Evolutionary conservation across 2,797 vertebrate genomes (phyloP), one percentile per base, ranked within the genome.

Genomic region (Micromesistius poutassou): DNA sequence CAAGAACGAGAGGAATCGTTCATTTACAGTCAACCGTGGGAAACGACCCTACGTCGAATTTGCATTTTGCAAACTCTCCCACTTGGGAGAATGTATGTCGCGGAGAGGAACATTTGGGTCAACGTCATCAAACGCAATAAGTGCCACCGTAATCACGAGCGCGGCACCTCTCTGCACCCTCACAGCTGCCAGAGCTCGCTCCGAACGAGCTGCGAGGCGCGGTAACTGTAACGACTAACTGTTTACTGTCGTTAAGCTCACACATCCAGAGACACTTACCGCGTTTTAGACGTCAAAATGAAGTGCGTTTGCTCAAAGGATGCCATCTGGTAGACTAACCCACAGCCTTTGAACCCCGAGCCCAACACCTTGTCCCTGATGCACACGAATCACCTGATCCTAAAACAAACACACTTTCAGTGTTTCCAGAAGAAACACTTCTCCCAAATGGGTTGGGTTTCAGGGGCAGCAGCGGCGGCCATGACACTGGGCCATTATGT

Each of bases 51-150:
- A 87, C 88, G 87, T 88, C 80, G 84, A 89, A 88, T 83, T 86
- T 75, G 87, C 89, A 89, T 91, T 14, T 91, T 87, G 76, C 82
- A 92, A 88, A 89, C 91, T 84, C 72, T 84, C 85, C 87, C 77
- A 30, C 83, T 81, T 72, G 81, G 77, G 83, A 82, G 91, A 89
- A 87, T 76, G 82, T 77, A 88, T 86, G 82, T 86, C 79, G 80
- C 73, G 46, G 19, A 81, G 84, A 81, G 74, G 84, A 90, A 91
- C 87, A 93, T 91, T 92, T 91, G 89, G 93, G 91, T 92, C 92
- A 93, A 87, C 77, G 88, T 91, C 88, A 93, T 94, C 87, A 91
- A 89, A 90, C 74, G 83, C 85, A 91, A 93, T 93, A 92, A 91
- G 88, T 80, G 78, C 87, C 30, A 77, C 86, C 80, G 86, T 90